These are phyloP conservation scores for Drosophila fuyamai DNA, from an alignment of 1,140 invertebrate genomes.

Conservation along the genomic window DNA sequence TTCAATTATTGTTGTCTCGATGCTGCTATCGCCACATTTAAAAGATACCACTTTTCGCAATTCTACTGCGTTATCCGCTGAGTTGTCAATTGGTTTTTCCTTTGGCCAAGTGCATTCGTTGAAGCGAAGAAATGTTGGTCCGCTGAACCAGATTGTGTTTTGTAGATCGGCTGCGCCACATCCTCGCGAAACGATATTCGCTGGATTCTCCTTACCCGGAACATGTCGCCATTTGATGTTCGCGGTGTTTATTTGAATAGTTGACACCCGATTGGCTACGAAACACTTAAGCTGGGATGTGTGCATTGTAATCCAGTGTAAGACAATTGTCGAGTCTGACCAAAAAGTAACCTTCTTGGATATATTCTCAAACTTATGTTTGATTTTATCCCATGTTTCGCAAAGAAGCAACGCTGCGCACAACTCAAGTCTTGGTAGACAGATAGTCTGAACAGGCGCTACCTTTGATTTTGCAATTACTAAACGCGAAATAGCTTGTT, in stretches of 20 bases:
- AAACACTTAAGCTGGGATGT: constrained; percentile 2
- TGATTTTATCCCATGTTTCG: not conserved
- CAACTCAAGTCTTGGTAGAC: too few relatives aligned
- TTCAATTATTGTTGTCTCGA: not conserved
- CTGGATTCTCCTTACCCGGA: not conserved
- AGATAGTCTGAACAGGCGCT: too few relatives aligned
- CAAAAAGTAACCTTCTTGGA: constrained; percentile 1
- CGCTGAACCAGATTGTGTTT: constrained; percentile 1
- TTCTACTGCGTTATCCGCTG: not conserved
- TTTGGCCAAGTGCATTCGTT: not conserved
- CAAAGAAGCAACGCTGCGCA: not conserved
- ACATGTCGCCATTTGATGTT: constrained; percentile 1
- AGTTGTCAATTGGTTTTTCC: not conserved
- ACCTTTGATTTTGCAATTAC: constrained; percentile 2
- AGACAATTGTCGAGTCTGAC: constrained; percentile 1
- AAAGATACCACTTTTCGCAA: not conserved
- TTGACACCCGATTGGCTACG: not conserved
- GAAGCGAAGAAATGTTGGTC: not conserved
- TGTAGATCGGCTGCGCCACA: not conserved
- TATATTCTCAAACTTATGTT: constrained; percentile 1
- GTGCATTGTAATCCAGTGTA: constrained; percentile 5
- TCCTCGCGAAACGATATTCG: constrained; percentile 2
- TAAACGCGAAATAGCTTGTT: not conserved
- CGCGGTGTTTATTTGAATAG: not conserved
- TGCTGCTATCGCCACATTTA: not conserved